Percentiles rank a stretch among this genome's conserved stretches.
These are phyloP conservation scores for Nymphalis polychloros DNA, from an alignment of 2,888 invertebrate genomes.

Conservation along the genomic window DNA sequence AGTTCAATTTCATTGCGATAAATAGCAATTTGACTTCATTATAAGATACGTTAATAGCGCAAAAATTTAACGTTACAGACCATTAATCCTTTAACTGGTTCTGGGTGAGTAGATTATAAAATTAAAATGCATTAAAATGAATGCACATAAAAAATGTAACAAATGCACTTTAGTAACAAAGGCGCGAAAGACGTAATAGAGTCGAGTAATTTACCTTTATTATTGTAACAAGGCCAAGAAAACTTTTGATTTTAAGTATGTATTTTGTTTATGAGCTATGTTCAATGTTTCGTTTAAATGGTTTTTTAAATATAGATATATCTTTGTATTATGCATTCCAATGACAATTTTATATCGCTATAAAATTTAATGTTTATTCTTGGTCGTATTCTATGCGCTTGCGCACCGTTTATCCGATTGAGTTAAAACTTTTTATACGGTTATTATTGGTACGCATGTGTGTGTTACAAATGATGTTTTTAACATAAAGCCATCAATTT, in stretches of 20 bases:
- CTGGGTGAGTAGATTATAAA: slow-evolving; percentile 4
- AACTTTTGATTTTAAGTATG: not conserved
- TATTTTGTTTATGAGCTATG: not conserved
- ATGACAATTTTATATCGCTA: too few relatives aligned
- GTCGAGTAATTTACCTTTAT: slow-evolving; percentile 6
- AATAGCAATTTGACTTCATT: not conserved
- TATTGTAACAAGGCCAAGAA: slow-evolving; percentile 18
- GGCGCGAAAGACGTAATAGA: slow-evolving; percentile 21
- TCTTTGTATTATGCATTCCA: too few relatives aligned
- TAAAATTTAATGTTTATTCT: too few relatives aligned
- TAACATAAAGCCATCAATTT: too few relatives aligned
- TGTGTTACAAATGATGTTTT: too few relatives aligned
- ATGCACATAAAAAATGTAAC: slow-evolving; percentile 5
- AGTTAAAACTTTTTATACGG: too few relatives aligned
- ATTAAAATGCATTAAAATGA: slow-evolving; percentile 1
- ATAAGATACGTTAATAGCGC: not conserved
- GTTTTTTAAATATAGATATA: too few relatives aligned
- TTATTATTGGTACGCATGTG: too few relatives aligned
- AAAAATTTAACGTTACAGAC: slow-evolving; percentile 9
- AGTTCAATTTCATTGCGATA: too few relatives aligned
- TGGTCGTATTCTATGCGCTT: too few relatives aligned
- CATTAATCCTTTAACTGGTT: not conserved
- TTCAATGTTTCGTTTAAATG: too few relatives aligned
- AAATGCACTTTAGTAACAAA: slow-evolving; percentile 17
- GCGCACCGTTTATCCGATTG: too few relatives aligned